A percentile compares a stretch with the other conserved stretches of the same genome.
phyloP scores from a whole-genome alignment of 2,888 invertebrate species.

The Polyploca ridens region DNA sequence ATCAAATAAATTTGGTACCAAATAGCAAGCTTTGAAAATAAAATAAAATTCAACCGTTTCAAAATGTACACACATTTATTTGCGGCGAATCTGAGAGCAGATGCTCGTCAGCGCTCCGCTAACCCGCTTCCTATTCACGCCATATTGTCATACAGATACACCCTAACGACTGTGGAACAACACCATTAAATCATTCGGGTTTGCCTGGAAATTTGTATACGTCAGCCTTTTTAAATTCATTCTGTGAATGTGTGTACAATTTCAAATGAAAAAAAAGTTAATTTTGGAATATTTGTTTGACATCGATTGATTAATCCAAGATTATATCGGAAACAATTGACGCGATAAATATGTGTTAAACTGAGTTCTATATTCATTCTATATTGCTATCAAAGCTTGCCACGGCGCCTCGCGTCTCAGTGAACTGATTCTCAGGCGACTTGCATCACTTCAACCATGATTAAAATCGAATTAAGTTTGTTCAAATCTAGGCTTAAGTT shows the following conservation, averaged over 20 bases:
- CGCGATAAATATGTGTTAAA: too few relatives aligned
- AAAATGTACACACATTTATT: not conserved
- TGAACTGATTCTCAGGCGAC: too few relatives aligned
- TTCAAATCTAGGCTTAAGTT: too few relatives aligned
- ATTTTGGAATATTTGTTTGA: not conserved
- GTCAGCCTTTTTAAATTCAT: not conserved
- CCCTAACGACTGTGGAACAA: not conserved
- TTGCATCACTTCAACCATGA: too few relatives aligned
- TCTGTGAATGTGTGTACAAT: not conserved
- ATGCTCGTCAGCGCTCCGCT: not conserved
- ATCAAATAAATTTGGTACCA: too few relatives aligned
- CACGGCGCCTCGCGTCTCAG: too few relatives aligned
- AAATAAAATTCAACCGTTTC: not conserved
- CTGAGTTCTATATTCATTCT: too few relatives aligned
- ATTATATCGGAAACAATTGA: too few relatives aligned
- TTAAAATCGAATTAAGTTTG: too few relatives aligned
- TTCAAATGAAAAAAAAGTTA: not conserved
- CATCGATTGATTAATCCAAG: not conserved
- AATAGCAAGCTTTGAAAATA: too few relatives aligned
- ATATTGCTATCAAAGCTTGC: too few relatives aligned
- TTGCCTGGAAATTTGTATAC: not conserved
- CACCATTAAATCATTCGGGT: slow-evolving; percentile 5
- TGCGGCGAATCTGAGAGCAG: not conserved
- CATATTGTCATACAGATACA: not conserved
- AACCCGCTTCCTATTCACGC: not conserved